Conservation (phyloP, 2,113 vertebrate genomes). For the Fregata magnificens region DNA sequence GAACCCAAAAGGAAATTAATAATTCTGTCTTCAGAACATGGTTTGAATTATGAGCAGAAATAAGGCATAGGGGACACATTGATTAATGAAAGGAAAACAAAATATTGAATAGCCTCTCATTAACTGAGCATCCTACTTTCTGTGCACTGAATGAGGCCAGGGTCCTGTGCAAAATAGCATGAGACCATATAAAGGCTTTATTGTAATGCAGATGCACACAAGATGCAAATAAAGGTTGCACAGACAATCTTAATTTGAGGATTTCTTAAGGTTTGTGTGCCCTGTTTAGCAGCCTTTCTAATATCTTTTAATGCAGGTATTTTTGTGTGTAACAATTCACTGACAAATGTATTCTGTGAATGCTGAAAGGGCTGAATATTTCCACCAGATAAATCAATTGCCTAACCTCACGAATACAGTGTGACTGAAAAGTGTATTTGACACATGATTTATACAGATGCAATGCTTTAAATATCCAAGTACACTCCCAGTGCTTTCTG, state of each 20-base stretch:
- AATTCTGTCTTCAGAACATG: conserved; percentile 10
- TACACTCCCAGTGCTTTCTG: not conserved
- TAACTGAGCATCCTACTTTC: not conserved
- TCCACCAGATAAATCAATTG: not conserved
- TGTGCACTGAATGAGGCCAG: not conserved
- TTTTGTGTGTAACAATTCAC: not conserved
- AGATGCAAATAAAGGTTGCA: not conserved
- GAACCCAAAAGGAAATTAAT: conserved; percentile 49
- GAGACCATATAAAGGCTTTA: not conserved
- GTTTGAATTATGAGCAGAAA: conserved; percentile 19
- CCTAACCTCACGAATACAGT: not conserved
- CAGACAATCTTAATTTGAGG: not conserved
- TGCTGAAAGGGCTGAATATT: not conserved
- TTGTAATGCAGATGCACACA: not conserved
- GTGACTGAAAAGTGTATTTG: not conserved
- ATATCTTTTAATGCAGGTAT: not conserved
- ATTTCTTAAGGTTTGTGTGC: not conserved
- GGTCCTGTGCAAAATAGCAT: not conserved
- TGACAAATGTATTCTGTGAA: not conserved
- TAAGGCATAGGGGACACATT: conserved; percentile 11
- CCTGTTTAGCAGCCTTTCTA: not conserved
- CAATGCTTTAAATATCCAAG: not conserved
- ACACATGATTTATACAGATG: conserved; percentile 6
- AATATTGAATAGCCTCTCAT: conserved; percentile 34
- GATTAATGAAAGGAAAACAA: conserved; percentile 59